phyloP scores from a whole-genome alignment of 2,888 invertebrate species.

The Lottia scabra region DNA sequence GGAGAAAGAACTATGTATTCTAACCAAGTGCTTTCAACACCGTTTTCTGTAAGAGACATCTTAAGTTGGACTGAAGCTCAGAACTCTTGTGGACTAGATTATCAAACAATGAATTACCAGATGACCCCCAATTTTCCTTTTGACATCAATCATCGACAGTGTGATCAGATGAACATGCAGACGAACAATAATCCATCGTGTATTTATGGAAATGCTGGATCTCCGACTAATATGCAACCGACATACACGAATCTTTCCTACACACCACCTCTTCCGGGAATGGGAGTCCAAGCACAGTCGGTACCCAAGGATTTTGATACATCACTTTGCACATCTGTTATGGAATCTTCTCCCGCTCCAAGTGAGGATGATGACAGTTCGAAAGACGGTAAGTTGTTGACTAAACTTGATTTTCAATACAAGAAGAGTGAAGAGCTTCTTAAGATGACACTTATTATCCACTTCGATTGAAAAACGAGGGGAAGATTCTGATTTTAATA shows the following conservation, averaged over 20 bases:
- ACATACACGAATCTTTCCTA: constrained; percentile 49
- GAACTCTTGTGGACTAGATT: constrained; percentile 30
- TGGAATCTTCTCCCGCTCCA: background rate
- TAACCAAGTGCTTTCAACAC: background rate
- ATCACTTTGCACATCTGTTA: constrained; percentile 7
- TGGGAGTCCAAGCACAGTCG: constrained; percentile 22
- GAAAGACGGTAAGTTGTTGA: background rate
- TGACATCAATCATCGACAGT: constrained; percentile 15
- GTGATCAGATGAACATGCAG: constrained; percentile 16
- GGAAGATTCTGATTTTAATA: no score
- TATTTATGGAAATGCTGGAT: constrained; percentile 40
- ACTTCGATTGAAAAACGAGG: background rate
- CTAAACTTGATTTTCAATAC: background rate
- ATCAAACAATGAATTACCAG: constrained; percentile 25
- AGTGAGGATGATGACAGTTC: background rate
- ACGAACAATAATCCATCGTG: constrained; percentile 40
- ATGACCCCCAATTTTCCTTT: constrained; percentile 21
- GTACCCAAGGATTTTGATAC: constrained; percentile 20
- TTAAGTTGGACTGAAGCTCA: constrained; percentile 61
- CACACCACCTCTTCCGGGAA: constrained; percentile 37
- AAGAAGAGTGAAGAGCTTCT: background rate
- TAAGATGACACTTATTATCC: background rate
- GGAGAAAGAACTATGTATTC: constrained; percentile 1
- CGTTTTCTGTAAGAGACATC: constrained; percentile 75
- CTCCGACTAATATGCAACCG: constrained; percentile 36